Conservation (phyloP, 2,797 vertebrate genomes). For the Sphenopsis melanotis region DNA sequence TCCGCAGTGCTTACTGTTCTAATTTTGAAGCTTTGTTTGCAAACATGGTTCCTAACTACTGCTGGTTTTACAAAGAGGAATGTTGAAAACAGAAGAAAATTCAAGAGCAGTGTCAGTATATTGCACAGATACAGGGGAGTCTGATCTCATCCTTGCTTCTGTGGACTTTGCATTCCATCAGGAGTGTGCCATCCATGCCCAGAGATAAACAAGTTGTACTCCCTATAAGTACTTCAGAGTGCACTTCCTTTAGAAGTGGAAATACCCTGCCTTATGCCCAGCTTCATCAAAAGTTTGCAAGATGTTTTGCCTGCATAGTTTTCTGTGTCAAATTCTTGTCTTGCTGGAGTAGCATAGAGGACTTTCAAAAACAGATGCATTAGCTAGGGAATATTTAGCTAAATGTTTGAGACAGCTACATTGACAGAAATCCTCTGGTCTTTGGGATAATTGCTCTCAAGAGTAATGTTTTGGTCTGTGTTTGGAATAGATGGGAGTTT, state of each 20-base stretch:
- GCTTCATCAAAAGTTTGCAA: not conserved
- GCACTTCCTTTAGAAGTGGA: not conserved
- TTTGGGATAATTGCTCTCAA: not conserved
- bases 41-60: not conserved
- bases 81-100: not conserved
- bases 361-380: not conserved
- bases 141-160: not conserved
- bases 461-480: not conserved
- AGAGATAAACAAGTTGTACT: not conserved
- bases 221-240: not conserved
- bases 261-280: not conserved
- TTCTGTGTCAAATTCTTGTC: not conserved
- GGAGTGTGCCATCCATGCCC: not conserved
- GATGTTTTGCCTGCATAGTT: not conserved
- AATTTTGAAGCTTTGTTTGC: slow-evolving; percentile 26
- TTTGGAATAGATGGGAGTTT: not conserved
- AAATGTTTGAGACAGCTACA: not conserved
- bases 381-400: not conserved
- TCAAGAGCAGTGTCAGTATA: not conserved
- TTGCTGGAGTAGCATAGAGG: not conserved
- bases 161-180: not conserved
- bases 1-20: not conserved
- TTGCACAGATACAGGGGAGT: not conserved
- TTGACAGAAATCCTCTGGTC: not conserved
- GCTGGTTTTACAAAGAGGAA: not conserved